Evolutionary conservation across 2,888 invertebrate genomes (phyloP).

Genomic region (Mythimna ferrago): DNA sequence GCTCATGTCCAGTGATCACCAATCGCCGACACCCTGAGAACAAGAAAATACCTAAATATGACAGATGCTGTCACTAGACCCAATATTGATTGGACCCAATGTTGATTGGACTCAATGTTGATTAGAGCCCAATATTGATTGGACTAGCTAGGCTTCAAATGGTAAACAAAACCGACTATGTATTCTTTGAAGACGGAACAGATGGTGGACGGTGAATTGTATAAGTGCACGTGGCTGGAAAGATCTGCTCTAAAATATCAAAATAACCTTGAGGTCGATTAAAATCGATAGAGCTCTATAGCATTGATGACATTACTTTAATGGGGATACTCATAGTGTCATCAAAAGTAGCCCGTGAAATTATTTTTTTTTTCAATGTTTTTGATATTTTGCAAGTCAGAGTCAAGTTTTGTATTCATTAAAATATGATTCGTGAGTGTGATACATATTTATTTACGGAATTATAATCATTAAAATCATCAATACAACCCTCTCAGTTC

Average conservation of each 20-base stretch:
- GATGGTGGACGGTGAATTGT: not conserved
- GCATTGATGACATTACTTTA: not conserved
- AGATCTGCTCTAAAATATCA: not conserved
- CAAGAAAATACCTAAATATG: not conserved
- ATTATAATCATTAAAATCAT: no score
- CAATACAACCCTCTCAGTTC: no score
- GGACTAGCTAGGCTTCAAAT: no score
- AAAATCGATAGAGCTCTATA: not conserved
- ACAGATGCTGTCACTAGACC: not conserved
- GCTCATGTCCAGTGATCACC: conserved; percentile 81
- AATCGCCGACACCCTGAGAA: conserved; percentile 62
- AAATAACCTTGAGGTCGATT: not conserved
- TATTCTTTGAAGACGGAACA: not conserved
- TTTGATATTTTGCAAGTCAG: no score
- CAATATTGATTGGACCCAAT: not conserved
- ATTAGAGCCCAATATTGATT: no score
- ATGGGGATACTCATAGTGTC: no score
- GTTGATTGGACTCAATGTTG: no score
- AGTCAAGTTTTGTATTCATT: no score
- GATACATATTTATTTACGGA: no score
- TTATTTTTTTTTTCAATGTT: no score
- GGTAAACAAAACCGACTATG: not conserved
- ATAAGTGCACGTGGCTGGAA: not conserved
- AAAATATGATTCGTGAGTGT: no score
- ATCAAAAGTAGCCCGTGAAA: no score